Percentiles rank a stretch among this genome's conserved stretches.
Evolutionary conservation across 2,888 invertebrate species (phyloP).

Genomic region (Eurois occulta): DNA sequence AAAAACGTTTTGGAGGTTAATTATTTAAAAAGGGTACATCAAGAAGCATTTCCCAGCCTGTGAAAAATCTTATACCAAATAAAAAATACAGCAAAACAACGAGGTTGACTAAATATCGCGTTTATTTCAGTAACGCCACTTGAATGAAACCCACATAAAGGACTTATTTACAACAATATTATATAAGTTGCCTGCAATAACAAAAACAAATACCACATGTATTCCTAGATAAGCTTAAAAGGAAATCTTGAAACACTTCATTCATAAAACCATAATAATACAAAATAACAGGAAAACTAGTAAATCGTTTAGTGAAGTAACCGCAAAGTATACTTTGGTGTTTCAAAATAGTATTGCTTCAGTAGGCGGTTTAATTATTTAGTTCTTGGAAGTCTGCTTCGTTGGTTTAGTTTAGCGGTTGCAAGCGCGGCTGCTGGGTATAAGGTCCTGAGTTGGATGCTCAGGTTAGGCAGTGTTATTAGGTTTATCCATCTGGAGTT

Average conservation of each 20-base stretch:
- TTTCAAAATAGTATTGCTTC: neutral
- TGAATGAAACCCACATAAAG: neutral
- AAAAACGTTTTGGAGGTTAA: neutral
- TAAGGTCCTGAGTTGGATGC: neutral
- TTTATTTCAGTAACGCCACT: neutral
- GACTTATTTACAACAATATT: neutral
- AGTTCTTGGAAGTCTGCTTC: neutral
- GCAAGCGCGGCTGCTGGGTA: neutral
- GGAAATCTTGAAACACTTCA: constrained; percentile 31
- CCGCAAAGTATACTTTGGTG: constrained; percentile 25
- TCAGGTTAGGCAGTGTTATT: neutral
- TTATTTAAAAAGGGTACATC: neutral
- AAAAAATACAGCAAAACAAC: neutral
- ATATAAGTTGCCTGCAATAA: neutral
- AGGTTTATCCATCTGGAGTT: neutral
- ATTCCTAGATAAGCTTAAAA: neutral
- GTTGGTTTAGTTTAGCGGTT: neutral
- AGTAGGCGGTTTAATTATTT: neutral
- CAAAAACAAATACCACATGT: constrained; percentile 20
- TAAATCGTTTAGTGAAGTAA: neutral
- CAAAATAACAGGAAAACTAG: constrained; percentile 46
- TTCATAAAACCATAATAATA: constrained; percentile 31
- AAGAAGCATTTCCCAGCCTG: neutral
- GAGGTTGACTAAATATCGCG: no score
- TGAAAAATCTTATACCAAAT: neutral